These are phyloP conservation scores for Gasterosteus nipponicus DNA, from an alignment of 2,113 vertebrate genomes.

Conservation along the genomic window DNA sequence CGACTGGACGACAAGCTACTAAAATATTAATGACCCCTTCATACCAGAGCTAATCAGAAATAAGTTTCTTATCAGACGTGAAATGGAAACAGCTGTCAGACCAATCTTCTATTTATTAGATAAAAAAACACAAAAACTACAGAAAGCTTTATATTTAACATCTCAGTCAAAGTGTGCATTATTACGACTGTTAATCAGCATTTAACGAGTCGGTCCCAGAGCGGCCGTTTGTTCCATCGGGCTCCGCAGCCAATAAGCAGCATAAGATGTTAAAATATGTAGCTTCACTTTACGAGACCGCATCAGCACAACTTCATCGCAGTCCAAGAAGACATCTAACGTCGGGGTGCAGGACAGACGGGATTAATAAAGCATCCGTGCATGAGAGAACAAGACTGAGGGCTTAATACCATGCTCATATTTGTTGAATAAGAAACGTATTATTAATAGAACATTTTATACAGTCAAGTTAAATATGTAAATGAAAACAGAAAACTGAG, in stretches of 20 bases:
- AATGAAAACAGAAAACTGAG: too few species aligned
- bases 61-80: neutral
- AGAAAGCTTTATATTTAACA: neutral
- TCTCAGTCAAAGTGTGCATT: neutral
- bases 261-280: constrained; percentile 6
- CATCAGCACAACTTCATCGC: neutral
- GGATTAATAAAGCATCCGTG: neutral
- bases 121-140: neutral
- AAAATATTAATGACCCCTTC: neutral
- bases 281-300: neutral
- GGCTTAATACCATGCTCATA: neutral
- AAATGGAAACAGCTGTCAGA: neutral
- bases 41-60: neutral
- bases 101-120: neutral
- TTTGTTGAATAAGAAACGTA: too few species aligned
- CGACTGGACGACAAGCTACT: neutral
- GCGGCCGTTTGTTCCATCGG: constrained; percentile 36
- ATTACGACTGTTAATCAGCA: constrained; percentile 35
- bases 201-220: constrained; percentile 42
- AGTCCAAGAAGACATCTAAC: neutral
- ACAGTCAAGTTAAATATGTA: too few species aligned
- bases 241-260: constrained; percentile 33
- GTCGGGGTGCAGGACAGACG: neutral
- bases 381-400: neutral
- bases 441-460: too few species aligned